Conservation (phyloP, 1,140 invertebrate species). For the Hylaeus anthracinus region DNA sequence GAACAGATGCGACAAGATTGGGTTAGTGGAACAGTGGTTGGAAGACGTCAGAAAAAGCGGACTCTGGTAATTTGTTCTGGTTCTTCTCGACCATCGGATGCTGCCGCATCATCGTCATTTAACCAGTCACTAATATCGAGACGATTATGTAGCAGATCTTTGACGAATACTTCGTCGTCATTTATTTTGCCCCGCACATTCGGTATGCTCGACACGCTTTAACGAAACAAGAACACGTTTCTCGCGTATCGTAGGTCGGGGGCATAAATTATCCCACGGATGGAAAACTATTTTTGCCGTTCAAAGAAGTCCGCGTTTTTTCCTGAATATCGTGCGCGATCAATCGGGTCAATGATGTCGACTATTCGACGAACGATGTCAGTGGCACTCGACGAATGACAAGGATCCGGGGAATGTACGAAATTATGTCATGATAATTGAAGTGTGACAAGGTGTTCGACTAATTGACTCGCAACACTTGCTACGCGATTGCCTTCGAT, state of each 20-base stretch:
- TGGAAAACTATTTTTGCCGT: not conserved
- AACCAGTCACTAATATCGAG: slow-evolving; percentile 1
- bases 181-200: not conserved
- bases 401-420: slow-evolving; percentile 1
- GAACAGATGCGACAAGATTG: not conserved
- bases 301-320: not conserved
- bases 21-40: slow-evolving; percentile 19
- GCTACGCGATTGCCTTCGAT: slow-evolving; percentile 11
- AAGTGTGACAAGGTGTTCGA: slow-evolving; percentile 42
- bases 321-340: not conserved
- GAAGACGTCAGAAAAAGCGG: slow-evolving; percentile 1
- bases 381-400: not conserved
- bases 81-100: not conserved
- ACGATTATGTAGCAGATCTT: not conserved
- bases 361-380: not conserved
- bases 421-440: slow-evolving; percentile 21
- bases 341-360: not conserved
- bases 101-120: slow-evolving; percentile 32
- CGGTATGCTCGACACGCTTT: not conserved
- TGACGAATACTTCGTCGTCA: not conserved
- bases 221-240: not conserved
- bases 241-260: not conserved
- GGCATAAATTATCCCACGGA: not conserved
- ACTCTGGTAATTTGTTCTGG: slow-evolving; percentile 20
- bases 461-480: slow-evolving; percentile 25